Evolutionary conservation across 2,113 vertebrate genomes (phyloP), one percentile per base, ranked within the genome.

Genomic region (Sciurus niger): DNA sequence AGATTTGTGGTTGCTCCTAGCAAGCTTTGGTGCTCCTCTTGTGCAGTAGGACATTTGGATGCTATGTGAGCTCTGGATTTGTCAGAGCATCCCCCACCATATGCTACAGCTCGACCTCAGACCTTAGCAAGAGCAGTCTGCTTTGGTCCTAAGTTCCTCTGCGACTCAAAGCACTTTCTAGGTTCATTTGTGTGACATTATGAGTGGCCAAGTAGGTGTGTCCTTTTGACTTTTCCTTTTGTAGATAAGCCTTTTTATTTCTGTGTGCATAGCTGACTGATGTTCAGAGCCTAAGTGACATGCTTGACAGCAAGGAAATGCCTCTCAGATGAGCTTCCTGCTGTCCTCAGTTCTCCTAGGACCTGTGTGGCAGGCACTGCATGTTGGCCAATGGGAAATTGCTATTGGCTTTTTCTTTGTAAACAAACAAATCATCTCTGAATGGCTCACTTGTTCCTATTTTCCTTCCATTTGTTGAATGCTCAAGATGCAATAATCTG

Each of bases 171-270:
- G 24, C 24, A 18, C 46, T 72, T 72, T 32, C 37, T 58, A 55
- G 11, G n/a, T 16, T 63, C 51, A 4, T 84, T 84, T 73, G 22
- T 76, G 48, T 68, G 43, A 85, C 51, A 3, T 43, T 30, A 1
- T 17, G 60, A 90, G 87, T 48, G 74, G 25, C 14, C 3, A 65
- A 76, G 82, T 55, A 79, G 70, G 28, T 84, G 25, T 89, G 34
- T 88, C 85, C 40, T 80, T 80, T 51, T 53, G 68, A 17, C 68
- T 76, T 87, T 96, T 95, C 58, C 72, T 95, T 63, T 90, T 58
- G 58, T 28, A 88, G 90, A 72, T 89, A 76, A 90, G 65, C 46
- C 78, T 90, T 96, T 96, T 91, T 60, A 84, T 84, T 90, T 92
- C 68, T 55, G 55, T 74, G 11, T 25, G 86, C 78, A 28, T 8